phyloP scores from a whole-genome alignment of 2,888 invertebrate species.

The Sminthurinus aureus region DNA sequence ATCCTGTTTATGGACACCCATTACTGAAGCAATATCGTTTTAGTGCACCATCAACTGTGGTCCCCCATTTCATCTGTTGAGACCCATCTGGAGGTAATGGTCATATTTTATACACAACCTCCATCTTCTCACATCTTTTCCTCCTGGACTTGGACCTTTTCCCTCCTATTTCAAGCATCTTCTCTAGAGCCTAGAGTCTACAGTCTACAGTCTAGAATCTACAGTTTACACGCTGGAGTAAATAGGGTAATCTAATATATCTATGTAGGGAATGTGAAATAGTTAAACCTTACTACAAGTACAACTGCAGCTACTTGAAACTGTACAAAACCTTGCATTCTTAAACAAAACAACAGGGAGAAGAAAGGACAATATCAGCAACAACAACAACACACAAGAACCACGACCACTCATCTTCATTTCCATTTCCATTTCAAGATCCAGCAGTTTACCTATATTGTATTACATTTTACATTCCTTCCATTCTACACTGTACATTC shows the following conservation, averaged over 20 bases:
- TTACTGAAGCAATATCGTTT: conserved; percentile 44
- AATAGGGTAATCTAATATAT: not conserved
- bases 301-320: not conserved
- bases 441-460: not conserved
- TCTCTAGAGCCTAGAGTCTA: too few relatives aligned
- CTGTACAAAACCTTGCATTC: not conserved
- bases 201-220: not conserved
- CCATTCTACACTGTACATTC: not conserved
- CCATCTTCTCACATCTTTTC: not conserved
- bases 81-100: conserved; percentile 39
- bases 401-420: not conserved
- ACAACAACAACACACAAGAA: not conserved
- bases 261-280: not conserved
- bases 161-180: not conserved
- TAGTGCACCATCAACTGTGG: conserved; percentile 43
- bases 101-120: conserved; percentile 29
- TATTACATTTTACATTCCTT: not conserved
- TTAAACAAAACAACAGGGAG: not conserved
- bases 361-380: not conserved
- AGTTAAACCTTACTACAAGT: not conserved
- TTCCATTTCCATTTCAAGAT: conserved; percentile 1
- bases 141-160: not conserved
- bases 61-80: conserved; percentile 36
- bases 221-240: not conserved
- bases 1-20: conserved; percentile 45